Evolutionary conservation across 2,797 vertebrate genomes (phyloP).

Genomic region (Phataginus tricuspis): DNA sequence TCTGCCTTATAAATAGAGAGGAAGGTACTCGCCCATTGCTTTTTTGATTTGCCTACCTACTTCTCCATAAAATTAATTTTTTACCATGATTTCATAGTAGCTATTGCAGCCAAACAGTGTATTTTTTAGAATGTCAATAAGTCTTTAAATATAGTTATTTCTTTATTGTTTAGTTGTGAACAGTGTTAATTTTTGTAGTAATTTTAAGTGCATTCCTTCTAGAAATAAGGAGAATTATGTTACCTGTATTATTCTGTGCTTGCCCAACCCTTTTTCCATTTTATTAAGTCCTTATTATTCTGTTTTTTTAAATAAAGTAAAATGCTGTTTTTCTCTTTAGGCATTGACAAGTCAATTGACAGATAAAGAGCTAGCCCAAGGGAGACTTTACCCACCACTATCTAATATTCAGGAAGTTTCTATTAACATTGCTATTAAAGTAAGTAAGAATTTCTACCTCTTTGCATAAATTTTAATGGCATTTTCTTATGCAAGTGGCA

Average conservation of each 20-base stretch:
- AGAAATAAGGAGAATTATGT: neutral
- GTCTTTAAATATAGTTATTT: neutral
- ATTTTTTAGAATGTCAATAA: neutral
- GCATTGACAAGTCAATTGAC: conserved; percentile 92
- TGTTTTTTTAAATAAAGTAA: conserved; percentile 30
- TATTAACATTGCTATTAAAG: conserved; percentile 94
- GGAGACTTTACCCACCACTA: conserved; percentile 95
- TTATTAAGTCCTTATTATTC: neutral
- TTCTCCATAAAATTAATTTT: conserved; percentile 29
- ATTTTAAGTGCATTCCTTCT: conserved; percentile 19
- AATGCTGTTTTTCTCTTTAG: conserved; percentile 82
- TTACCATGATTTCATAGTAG: neutral
- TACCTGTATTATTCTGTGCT: neutral
- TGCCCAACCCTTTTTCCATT: neutral
- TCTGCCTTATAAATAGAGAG: conserved; percentile 30
- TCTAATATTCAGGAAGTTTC: conserved; percentile 97
- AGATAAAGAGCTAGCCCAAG: conserved; percentile 91
- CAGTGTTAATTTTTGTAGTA: conserved; percentile 20
- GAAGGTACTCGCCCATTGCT: neutral
- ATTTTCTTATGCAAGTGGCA: conserved; percentile 13
- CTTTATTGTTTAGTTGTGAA: neutral
- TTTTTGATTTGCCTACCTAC: neutral
- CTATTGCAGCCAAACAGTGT: neutral
- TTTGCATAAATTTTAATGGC: neutral
- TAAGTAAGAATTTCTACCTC: conserved; percentile 81